These are phyloP conservation scores for Apotomis capreana DNA, from an alignment of 2,888 invertebrate genomes.

Conservation along the genomic window DNA sequence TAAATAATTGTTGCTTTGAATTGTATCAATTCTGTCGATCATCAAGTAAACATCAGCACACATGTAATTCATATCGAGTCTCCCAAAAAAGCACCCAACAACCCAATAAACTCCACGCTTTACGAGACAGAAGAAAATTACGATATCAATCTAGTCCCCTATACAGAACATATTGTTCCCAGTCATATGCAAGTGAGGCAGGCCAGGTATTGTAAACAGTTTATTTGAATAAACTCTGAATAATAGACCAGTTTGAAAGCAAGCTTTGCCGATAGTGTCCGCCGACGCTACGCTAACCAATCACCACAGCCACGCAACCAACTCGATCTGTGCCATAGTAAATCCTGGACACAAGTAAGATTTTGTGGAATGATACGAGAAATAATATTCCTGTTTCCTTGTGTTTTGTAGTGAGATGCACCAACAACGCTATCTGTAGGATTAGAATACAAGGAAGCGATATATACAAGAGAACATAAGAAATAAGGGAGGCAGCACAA, in stretches of 20 bases:
- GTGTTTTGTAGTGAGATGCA: slow-evolving; percentile 23
- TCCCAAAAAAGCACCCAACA: not conserved
- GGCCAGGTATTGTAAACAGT: slow-evolving; percentile 40
- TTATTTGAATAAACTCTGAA: slow-evolving; percentile 43
- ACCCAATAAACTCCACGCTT: slow-evolving; percentile 3
- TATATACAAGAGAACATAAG: not conserved
- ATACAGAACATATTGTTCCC: slow-evolving; percentile 28
- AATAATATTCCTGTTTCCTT: slow-evolving; percentile 37
- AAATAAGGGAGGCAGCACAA: too few species aligned
- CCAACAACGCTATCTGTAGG: not conserved
- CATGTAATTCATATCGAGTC: not conserved
- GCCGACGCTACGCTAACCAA: slow-evolving; percentile 44
- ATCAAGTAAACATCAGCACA: too few species aligned
- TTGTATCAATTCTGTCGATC: too few species aligned
- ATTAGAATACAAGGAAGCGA: not conserved
- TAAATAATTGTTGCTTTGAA: too few species aligned
- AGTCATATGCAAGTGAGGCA: slow-evolving; percentile 37
- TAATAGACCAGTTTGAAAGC: slow-evolving; percentile 42
- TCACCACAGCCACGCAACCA: slow-evolving; percentile 43
- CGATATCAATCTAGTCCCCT: slow-evolving; percentile 33
- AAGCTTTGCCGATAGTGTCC: slow-evolving; percentile 44
- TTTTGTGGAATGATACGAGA: slow-evolving; percentile 37
- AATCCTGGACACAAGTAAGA: slow-evolving; percentile 36
- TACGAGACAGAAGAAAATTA: slow-evolving; percentile 29
- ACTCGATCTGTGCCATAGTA: slow-evolving; percentile 40